Evolutionary conservation across 2,888 invertebrate genomes (phyloP).

Genomic region (Hypselothyrea guttata): DNA sequence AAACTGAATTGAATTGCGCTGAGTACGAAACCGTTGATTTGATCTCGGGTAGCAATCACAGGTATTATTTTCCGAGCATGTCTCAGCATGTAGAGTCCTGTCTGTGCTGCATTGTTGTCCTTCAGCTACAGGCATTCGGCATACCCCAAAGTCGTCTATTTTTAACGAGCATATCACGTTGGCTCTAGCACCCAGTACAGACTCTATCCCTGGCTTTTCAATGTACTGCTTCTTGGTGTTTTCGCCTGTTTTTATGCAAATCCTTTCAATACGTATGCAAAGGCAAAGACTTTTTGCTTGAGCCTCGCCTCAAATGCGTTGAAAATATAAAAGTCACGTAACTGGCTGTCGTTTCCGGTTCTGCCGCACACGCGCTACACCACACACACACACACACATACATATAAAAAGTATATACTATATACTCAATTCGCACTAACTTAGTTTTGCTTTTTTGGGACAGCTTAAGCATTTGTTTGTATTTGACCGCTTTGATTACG

Average conservation of each 20-base stretch:
- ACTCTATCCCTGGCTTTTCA: not conserved
- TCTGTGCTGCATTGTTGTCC: constrained; percentile 49
- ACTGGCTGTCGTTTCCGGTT: constrained; percentile 69
- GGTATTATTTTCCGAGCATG: not conserved
- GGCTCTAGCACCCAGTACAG: constrained; percentile 10
- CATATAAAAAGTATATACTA: constrained; percentile 3
- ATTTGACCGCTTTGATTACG: constrained; percentile 71
- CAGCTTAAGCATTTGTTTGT: constrained; percentile 70
- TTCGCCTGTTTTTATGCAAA: constrained; percentile 42
- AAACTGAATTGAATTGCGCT: not conserved
- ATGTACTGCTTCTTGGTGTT: too few relatives aligned
- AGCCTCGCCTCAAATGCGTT: constrained; percentile 53
- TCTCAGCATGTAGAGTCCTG: not conserved
- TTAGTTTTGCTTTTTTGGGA: constrained; percentile 29
- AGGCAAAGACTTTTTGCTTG: constrained; percentile 41
- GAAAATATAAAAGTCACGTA: constrained; percentile 75
- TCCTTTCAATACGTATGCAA: constrained; percentile 51
- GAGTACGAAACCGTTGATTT: not conserved
- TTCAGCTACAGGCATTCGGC: constrained; percentile 37
- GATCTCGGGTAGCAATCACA: not conserved
- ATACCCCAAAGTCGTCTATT: constrained; percentile 19
- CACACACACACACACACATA: constrained; percentile 15
- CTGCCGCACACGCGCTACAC: constrained; percentile 46
- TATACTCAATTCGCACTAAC: constrained; percentile 17
- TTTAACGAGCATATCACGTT: constrained; percentile 56